Evolutionary conservation across 2,113 vertebrate genomes (phyloP).

Genomic region (Cavia porcellus): DNA sequence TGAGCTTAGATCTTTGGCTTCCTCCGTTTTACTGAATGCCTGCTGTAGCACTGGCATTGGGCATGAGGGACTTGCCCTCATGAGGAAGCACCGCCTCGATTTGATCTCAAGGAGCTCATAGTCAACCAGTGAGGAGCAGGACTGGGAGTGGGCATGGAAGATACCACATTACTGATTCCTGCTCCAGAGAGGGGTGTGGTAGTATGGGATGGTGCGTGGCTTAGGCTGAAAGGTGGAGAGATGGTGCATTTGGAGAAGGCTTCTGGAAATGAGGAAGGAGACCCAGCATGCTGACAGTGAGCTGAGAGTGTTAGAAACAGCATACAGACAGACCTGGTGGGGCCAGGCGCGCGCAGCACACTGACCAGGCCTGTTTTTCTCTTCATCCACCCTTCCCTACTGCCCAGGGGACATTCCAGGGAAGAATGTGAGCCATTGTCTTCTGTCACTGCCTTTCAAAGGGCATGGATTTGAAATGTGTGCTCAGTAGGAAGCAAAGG

Average conservation of each 20-base stretch:
- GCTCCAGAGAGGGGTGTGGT: too few relatives aligned
- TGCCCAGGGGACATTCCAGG: neutral
- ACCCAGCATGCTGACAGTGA: too few relatives aligned
- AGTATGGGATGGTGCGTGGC: fast-evolving
- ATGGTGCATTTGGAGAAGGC: neutral
- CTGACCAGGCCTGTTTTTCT: neutral
- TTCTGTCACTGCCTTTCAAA: neutral
- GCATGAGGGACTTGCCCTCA: neutral
- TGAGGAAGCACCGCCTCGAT: neutral
- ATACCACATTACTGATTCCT: neutral
- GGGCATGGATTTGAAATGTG: neutral
- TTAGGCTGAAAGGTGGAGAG: neutral
- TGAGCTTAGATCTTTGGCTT: neutral
- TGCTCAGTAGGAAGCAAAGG: neutral
- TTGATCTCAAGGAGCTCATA: neutral
- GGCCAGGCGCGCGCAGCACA: too few relatives aligned
- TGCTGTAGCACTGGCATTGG: fast-evolving
- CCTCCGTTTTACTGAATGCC: fast-evolving
- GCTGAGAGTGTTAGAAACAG: neutral
- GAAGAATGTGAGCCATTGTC: neutral
- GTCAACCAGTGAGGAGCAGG: too few relatives aligned
- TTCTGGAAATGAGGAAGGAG: neutral
- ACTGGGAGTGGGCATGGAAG: too few relatives aligned
- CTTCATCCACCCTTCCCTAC: neutral
- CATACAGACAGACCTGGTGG: neutral